These are phyloP conservation scores for Acronicta alni DNA, from an alignment of 2,888 invertebrate genomes.

Conservation along the genomic window DNA sequence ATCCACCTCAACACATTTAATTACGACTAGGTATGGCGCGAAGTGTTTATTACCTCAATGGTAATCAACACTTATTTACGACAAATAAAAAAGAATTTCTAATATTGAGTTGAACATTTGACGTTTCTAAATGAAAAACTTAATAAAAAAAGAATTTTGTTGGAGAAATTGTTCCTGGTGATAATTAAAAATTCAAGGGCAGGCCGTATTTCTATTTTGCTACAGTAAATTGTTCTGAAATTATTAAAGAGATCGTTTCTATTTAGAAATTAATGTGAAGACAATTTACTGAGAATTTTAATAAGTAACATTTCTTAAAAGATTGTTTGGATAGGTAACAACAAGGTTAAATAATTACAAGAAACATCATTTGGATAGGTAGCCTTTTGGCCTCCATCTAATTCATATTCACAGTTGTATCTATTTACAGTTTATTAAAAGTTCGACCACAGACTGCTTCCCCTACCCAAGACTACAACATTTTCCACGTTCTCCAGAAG, in stretches of 20 bases:
- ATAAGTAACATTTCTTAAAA: too few relatives aligned
- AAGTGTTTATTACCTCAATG: not conserved
- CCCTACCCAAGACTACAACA: not conserved
- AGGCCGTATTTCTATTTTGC: constrained; percentile 6
- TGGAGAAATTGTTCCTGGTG: not conserved
- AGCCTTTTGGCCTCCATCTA: too few relatives aligned
- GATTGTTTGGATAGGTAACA: too few relatives aligned
- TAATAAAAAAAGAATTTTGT: constrained; percentile 17
- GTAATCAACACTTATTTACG: constrained; percentile 16
- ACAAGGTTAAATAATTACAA: too few relatives aligned
- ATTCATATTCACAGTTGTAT: too few relatives aligned
- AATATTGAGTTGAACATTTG: constrained; percentile 7
- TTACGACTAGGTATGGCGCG: not conserved
- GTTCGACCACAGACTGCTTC: too few relatives aligned
- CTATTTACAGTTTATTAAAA: too few relatives aligned
- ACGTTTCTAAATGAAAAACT: constrained; percentile 22
- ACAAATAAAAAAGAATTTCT: not conserved
- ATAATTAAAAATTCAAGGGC: constrained; percentile 20
- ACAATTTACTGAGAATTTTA: too few relatives aligned
- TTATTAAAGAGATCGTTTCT: constrained; percentile 4
- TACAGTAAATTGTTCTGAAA: constrained; percentile 5
- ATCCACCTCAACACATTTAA: not conserved
- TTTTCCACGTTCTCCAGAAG: constrained; percentile 17
- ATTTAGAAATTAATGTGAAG: not conserved
- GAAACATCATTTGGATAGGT: too few relatives aligned